phyloP scores from a whole-genome alignment of 2,888 invertebrate species.

The Leucania comma region DNA sequence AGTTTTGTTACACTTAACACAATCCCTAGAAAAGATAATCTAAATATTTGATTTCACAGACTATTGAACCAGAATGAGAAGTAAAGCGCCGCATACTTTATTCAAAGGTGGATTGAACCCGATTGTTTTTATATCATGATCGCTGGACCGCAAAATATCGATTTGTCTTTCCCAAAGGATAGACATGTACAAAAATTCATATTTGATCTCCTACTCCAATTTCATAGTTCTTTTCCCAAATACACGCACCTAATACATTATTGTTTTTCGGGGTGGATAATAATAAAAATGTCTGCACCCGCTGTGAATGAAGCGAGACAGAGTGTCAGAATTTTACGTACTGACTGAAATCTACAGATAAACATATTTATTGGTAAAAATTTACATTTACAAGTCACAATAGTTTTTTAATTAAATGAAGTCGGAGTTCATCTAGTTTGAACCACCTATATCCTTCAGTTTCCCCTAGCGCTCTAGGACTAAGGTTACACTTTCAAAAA shows the following conservation, averaged over 20 bases:
- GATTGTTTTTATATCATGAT: conserved; percentile 45
- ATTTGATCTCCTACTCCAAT: conserved; percentile 58
- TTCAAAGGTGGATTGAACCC: conserved; percentile 29
- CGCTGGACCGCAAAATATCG: conserved; percentile 48
- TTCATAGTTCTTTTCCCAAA: conserved; percentile 51
- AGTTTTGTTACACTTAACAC: neutral
- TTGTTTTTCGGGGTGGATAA: neutral
- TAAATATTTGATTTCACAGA: neutral
- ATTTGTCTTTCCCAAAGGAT: conserved; percentile 42
- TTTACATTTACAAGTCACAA: too few species aligned
- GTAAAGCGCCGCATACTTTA: conserved; percentile 16
- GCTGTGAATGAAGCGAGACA: too few species aligned
- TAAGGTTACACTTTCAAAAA: too few species aligned
- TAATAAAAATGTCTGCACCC: too few species aligned
- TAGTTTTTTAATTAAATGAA: too few species aligned
- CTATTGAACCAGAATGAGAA: conserved; percentile 16
- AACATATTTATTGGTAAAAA: too few species aligned
- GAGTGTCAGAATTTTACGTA: too few species aligned
- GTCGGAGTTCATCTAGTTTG: too few species aligned
- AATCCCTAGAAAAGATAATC: neutral
- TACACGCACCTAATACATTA: conserved; percentile 13
- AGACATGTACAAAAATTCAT: conserved; percentile 29
- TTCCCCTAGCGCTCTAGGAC: too few species aligned
- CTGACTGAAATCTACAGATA: too few species aligned
- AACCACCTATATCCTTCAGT: too few species aligned